These are phyloP conservation scores for Marronus borbonicus DNA, from an alignment of 2,888 invertebrate species.

Conservation along the genomic window DNA sequence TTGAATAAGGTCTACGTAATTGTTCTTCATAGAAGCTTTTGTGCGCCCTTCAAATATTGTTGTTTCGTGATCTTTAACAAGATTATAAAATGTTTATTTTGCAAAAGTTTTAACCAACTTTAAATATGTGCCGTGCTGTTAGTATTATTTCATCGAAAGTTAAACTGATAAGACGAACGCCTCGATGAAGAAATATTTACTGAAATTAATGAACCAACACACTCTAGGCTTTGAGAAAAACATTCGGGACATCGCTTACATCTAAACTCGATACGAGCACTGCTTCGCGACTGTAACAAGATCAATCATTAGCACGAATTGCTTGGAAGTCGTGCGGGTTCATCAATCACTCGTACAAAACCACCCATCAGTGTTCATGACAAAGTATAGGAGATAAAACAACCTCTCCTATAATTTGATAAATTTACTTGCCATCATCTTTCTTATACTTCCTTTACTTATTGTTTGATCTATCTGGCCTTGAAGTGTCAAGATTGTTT, in stretches of 20 bases:
- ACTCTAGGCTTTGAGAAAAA: neutral
- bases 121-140: too few species aligned
- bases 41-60: too few species aligned
- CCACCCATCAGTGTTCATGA: neutral
- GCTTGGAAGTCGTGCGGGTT: constrained; percentile 5
- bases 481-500: too few species aligned
- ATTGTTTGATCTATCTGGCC: too few species aligned
- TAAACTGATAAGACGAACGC: too few species aligned
- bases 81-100: too few species aligned
- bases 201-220: neutral
- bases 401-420: constrained; percentile 2
- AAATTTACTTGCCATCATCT: neutral
- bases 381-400: constrained; percentile 2
- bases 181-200: neutral
- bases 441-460: too few species aligned
- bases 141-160: too few species aligned
- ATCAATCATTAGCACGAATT: constrained; percentile 26
- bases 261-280: neutral
- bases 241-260: neutral
- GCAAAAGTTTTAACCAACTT: too few species aligned
- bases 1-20: too few species aligned
- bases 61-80: too few species aligned
- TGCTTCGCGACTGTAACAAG: constrained; percentile 1
- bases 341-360: constrained; percentile 27
- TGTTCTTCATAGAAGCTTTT: too few species aligned